Percentiles rank a stretch among this genome's conserved stretches.
phyloP scores from a whole-genome alignment of 30 jellyfish, hydroid and myxozoan genomes.

The Clytia hemisphaerica region DNA sequence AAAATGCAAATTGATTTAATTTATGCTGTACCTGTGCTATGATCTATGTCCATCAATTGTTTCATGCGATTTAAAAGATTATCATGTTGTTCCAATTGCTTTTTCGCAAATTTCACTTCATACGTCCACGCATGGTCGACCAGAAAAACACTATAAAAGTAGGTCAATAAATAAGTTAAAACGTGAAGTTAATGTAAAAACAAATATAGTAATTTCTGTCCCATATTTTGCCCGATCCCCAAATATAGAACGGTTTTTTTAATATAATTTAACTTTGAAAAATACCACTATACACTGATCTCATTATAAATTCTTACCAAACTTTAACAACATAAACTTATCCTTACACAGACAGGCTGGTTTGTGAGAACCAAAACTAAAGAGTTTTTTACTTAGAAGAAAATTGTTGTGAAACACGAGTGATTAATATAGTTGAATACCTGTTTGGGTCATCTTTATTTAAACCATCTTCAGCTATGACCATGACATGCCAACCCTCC shows the following conservation, averaged over 20 bases:
- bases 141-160: constrained; percentile 36
- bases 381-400: not conserved
- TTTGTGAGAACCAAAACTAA: too few species aligned
- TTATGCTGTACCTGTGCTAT: too few species aligned
- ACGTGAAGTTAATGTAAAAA: not conserved
- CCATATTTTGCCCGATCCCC: not conserved
- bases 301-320: too few species aligned
- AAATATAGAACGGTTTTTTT: too few species aligned
- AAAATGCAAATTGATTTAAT: too few species aligned
- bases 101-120: constrained; percentile 48
- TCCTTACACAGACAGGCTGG: too few species aligned
- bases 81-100: constrained; percentile 27
- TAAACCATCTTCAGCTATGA: constrained; percentile 40
- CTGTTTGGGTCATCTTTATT: constrained; percentile 32
- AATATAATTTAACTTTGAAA: too few species aligned
- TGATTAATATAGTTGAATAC: constrained; percentile 13
- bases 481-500: constrained; percentile 52
- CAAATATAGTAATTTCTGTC: not conserved
- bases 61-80: constrained; percentile 35
- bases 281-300: too few species aligned
- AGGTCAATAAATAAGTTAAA: not conserved
- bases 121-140: constrained; percentile 78
- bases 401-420: not conserved
- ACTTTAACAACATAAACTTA: too few species aligned
- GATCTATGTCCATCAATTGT: constrained; percentile 18